Conservation (phyloP, 2,888 invertebrate genomes). For the Ormyrus labotus region DNA sequence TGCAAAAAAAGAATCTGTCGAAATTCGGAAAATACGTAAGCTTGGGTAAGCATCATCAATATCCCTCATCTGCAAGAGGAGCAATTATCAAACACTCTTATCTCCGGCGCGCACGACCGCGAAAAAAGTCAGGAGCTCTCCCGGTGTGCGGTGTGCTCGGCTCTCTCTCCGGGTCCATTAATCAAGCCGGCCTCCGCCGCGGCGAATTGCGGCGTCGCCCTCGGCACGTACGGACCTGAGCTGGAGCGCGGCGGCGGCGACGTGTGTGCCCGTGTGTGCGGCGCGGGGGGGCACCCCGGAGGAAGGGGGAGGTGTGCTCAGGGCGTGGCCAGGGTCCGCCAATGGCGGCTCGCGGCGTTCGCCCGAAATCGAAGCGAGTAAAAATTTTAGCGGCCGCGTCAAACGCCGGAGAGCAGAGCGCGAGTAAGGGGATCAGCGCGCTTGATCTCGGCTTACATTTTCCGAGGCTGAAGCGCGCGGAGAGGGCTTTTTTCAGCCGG, state of each 20-base stretch:
- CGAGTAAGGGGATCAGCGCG: conserved; percentile 68
- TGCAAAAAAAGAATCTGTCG: too few species aligned
- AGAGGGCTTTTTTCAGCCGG: conserved; percentile 42
- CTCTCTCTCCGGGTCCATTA: conserved; percentile 41
- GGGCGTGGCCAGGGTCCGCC: conserved; percentile 73
- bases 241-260: conserved; percentile 54
- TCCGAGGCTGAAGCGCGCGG: conserved; percentile 36
- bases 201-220: conserved; percentile 42
- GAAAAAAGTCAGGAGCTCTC: too few species aligned
- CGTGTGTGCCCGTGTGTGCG: not conserved
- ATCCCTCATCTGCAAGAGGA: too few species aligned
- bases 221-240: conserved; percentile 59
- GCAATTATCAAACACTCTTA: conserved; percentile 12
- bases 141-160: too few species aligned
- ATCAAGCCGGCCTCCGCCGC: conserved; percentile 37
- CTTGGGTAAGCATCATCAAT: too few species aligned
- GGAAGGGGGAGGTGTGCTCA: conserved; percentile 61
- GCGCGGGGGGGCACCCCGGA: not conserved
- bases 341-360: conserved; percentile 68
- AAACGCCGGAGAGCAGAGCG: conserved; percentile 65
- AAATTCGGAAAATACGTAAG: too few species aligned
- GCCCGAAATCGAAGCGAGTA: conserved; percentile 70
- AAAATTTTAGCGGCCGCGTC: conserved; percentile 73
- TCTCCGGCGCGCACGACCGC: not conserved
- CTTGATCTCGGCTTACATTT: conserved; percentile 70